These are phyloP conservation scores for Macrotrachela quadricornifera DNA, from an alignment of 1,140 invertebrate genomes.

Conservation along the genomic window DNA sequence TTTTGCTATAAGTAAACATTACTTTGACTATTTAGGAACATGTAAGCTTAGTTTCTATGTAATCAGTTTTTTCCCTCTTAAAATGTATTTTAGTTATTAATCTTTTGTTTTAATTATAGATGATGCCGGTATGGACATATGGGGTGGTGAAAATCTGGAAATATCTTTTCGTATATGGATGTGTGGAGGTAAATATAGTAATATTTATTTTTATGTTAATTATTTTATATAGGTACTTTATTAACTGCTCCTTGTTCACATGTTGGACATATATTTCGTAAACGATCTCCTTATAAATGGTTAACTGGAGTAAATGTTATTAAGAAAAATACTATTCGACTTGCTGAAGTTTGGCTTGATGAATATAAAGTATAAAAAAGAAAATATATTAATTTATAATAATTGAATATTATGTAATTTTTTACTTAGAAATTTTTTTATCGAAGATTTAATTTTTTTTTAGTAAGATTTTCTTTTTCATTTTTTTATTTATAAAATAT, in stretches of 20 bases:
- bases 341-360: slow-evolving; percentile 64
- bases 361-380: slow-evolving; percentile 47
- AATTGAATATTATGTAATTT: too few species aligned
- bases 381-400: too few species aligned
- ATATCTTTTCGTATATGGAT: slow-evolving; percentile 93
- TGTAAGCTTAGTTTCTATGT: slow-evolving; percentile 25
- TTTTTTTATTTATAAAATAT: slow-evolving; percentile 44
- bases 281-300: slow-evolving; percentile 93
- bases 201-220: too few species aligned
- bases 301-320: slow-evolving; percentile 78
- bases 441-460: too few species aligned
- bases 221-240: slow-evolving; percentile 40
- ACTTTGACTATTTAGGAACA: slow-evolving; percentile 86
- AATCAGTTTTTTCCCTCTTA: too few species aligned
- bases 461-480: too few species aligned
- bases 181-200: slow-evolving; percentile 61
- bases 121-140: slow-evolving; percentile 62
- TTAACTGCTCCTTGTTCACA: slow-evolving; percentile 87
- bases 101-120: slow-evolving; percentile 20
- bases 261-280: slow-evolving; percentile 91
- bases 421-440: too few species aligned
- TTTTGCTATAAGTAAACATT: slow-evolving; percentile 62
- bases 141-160: slow-evolving; percentile 86
- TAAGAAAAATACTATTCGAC: slow-evolving; percentile 53
- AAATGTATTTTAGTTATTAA: too few species aligned